phyloP scores from a whole-genome alignment of 2,113 vertebrate genomes.

The Gymnorhina tibicen region DNA sequence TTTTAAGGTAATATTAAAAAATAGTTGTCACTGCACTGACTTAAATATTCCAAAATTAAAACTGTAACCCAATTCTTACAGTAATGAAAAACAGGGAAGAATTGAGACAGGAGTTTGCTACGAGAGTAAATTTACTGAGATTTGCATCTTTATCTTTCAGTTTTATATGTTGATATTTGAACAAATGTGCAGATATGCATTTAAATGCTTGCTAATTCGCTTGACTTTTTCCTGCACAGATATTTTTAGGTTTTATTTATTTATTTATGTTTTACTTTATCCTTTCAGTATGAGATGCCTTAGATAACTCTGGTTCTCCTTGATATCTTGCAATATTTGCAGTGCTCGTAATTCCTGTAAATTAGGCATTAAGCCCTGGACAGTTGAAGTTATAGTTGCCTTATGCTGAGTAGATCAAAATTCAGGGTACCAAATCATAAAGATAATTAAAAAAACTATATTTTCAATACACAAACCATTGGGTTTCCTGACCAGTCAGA shows the following conservation, averaged over 20 bases:
- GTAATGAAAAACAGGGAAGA: neutral
- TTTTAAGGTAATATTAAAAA: neutral
- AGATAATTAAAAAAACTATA: neutral
- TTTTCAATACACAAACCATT: neutral
- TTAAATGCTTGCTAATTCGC: neutral
- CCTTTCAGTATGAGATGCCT: neutral
- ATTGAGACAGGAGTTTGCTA: neutral
- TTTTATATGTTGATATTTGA: neutral
- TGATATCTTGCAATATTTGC: neutral
- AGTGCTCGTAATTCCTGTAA: neutral
- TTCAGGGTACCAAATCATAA: neutral
- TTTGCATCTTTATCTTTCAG: neutral
- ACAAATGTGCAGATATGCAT: neutral
- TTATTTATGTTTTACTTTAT: neutral
- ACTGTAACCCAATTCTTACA: rapidly evolving
- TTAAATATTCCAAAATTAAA: neutral
- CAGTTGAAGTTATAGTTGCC: neutral
- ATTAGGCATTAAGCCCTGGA: neutral
- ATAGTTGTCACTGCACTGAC: neutral
- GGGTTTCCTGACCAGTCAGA: neutral
- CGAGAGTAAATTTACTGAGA: neutral
- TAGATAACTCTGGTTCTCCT: neutral
- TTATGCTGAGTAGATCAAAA: neutral
- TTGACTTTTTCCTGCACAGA: neutral
- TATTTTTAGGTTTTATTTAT: neutral